Conservation (phyloP, 2,113 vertebrate species). For the Urocynchramus pylzowi region DNA sequence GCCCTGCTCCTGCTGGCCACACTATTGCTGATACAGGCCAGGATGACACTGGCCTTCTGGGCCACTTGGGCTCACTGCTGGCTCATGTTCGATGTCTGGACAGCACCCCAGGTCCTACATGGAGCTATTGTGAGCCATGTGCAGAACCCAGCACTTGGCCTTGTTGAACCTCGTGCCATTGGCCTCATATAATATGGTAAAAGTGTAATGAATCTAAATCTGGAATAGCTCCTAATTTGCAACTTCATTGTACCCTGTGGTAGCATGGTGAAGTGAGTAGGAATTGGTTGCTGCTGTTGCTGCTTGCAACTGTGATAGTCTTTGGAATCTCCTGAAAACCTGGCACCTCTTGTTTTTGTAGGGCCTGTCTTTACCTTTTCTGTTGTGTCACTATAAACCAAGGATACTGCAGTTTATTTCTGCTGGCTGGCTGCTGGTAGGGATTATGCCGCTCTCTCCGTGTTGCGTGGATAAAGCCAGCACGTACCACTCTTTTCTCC, state of each 20-base stretch:
- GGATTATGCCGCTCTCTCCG: neutral
- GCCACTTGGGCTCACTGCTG: neutral
- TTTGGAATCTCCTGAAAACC: neutral
- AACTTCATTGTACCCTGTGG: neutral
- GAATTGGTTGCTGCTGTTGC: neutral
- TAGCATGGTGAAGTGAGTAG: neutral
- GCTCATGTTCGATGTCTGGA: fast-evolving
- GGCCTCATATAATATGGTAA: neutral
- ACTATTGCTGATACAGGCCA: neutral
- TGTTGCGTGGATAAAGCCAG: neutral
- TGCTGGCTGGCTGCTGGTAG: neutral
- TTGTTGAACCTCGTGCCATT: neutral
- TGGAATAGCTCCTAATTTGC: neutral
- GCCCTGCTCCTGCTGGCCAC: neutral
- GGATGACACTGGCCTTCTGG: neutral
- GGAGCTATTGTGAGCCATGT: fast-evolving
- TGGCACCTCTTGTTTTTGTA: neutral
- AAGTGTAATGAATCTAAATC: neutral
- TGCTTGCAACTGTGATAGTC: neutral
- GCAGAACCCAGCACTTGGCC: neutral
- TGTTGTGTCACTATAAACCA: neutral
- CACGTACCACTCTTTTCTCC: fast-evolving
- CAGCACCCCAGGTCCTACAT: neutral
- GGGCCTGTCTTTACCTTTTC: neutral
- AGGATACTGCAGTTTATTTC: neutral